Evolutionary conservation across 2,797 vertebrate genomes (phyloP).

Genomic region (Acrossocheilus fasciatus): DNA sequence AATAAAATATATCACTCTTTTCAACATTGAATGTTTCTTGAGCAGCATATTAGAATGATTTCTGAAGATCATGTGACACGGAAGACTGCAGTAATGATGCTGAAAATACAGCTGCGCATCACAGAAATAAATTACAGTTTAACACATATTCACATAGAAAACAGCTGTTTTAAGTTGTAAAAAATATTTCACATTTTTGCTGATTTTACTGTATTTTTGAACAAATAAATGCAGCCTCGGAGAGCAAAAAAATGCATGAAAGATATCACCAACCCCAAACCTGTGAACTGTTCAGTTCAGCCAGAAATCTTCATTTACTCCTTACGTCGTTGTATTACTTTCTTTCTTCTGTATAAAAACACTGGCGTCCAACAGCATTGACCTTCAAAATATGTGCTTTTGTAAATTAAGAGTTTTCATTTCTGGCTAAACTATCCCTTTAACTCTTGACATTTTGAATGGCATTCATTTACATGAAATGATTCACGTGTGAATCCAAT

Average conservation of each 20-base stretch:
- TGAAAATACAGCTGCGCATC: background rate
- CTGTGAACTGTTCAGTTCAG: too few relatives aligned
- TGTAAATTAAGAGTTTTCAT: background rate
- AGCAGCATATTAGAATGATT: background rate
- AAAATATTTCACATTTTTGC: background rate
- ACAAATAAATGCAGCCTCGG: background rate
- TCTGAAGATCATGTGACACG: background rate
- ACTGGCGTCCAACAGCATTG: background rate
- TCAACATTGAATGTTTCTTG: background rate
- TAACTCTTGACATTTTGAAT: background rate
- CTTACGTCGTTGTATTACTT: too few relatives aligned
- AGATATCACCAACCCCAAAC: background rate
- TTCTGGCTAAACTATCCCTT: background rate
- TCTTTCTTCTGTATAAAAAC: background rate
- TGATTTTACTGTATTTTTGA: background rate
- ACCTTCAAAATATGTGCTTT: background rate
- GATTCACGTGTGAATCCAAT: background rate
- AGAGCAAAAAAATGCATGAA: background rate
- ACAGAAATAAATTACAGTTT: background rate
- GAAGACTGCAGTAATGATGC: constrained; percentile 10
- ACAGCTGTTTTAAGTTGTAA: accelerated
- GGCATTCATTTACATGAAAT: too few relatives aligned
- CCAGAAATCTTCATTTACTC: too few relatives aligned
- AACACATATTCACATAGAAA: background rate
- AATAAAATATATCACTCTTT: background rate